Percentiles rank a stretch among this genome's conserved stretches.
Evolutionary conservation across 1,140 invertebrate species (phyloP).

Genomic region (Zaprionus capensis): DNA sequence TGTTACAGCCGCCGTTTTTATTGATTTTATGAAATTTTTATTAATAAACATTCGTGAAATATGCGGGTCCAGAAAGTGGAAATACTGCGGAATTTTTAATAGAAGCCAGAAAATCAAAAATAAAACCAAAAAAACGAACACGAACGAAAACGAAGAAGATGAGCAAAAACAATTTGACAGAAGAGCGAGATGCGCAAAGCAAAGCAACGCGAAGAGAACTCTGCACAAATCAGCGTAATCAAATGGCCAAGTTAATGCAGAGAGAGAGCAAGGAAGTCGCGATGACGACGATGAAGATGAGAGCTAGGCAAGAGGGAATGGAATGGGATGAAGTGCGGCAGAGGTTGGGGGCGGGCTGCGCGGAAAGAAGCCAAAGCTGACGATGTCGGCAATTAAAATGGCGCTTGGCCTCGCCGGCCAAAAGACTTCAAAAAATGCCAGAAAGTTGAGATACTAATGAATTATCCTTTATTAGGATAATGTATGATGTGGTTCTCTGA

Average conservation of each 20-base stretch:
- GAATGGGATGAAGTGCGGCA: not conserved
- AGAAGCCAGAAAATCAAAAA: conserved; percentile 50
- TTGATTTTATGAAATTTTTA: conserved; percentile 79
- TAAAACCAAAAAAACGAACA: conserved; percentile 10
- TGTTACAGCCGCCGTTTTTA: conserved; percentile 44
- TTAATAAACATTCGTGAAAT: conserved; percentile 79
- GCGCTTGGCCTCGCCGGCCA: conserved; percentile 65
- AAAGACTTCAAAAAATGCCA: conserved; percentile 83
- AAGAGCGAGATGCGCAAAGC: conserved; percentile 1
- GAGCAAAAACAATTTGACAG: not conserved
- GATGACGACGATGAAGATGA: conserved; percentile 1
- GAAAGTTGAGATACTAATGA: conserved; percentile 84
- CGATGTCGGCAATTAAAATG: conserved; percentile 70
- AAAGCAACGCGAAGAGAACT: conserved; percentile 7
- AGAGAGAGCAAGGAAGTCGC: conserved; percentile 1
- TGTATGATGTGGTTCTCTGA: conserved; percentile 84
- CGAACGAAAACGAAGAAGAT: conserved; percentile 11
- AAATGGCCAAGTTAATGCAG: conserved; percentile 53
- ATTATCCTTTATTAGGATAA: conserved; percentile 85
- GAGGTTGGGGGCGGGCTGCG: not conserved
- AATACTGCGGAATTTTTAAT: conserved; percentile 71
- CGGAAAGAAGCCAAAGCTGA: conserved; percentile 9
- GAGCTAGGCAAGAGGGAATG: not conserved
- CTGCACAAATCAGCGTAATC: conserved; percentile 66
- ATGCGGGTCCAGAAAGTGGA: conserved; percentile 55